Percentiles rank a stretch among this genome's conserved stretches.
phyloP scores from a whole-genome alignment of 2,797 vertebrate genomes.

The Manis pentadactyla region DNA sequence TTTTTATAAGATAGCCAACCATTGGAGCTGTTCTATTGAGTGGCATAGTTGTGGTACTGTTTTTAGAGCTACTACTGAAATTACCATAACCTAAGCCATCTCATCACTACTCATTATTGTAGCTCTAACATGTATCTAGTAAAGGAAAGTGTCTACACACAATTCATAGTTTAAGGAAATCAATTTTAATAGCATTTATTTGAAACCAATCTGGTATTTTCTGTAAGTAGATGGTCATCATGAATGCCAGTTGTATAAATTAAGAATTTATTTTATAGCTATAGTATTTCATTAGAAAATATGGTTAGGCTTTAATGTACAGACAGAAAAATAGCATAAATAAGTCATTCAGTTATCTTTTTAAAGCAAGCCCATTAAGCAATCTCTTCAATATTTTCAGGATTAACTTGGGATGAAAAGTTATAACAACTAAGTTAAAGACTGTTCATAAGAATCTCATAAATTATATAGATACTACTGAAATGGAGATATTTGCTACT shows the following conservation, averaged over 20 bases:
- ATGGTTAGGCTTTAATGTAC: background rate
- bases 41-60: background rate
- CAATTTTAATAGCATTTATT: slow-evolving; percentile 53
- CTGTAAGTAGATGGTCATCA: background rate
- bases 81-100: background rate
- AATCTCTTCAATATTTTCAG: slow-evolving; percentile 35
- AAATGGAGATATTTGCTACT: slow-evolving; percentile 51
- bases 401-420: slow-evolving; percentile 46
- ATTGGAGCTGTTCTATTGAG: background rate
- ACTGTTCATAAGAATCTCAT: background rate
- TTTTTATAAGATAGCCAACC: background rate
- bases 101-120: background rate
- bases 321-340: slow-evolving; percentile 41
- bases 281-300: slow-evolving; percentile 48
- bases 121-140: slow-evolving; percentile 15
- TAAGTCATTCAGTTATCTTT: slow-evolving; percentile 30
- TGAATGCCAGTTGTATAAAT: slow-evolving; percentile 17
- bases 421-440: slow-evolving; percentile 10
- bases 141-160: background rate
- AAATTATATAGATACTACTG: slow-evolving; percentile 47
- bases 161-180: slow-evolving; percentile 45
- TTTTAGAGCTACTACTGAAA: slow-evolving; percentile 44
- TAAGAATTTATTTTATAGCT: slow-evolving; percentile 43
- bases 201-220: slow-evolving; percentile 41
- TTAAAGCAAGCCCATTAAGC: slow-evolving; percentile 33